Percentiles rank a stretch among this genome's conserved stretches.
Evolutionary conservation across 2,113 vertebrate species (phyloP).

Genomic region (Xiphophorus couchianus): DNA sequence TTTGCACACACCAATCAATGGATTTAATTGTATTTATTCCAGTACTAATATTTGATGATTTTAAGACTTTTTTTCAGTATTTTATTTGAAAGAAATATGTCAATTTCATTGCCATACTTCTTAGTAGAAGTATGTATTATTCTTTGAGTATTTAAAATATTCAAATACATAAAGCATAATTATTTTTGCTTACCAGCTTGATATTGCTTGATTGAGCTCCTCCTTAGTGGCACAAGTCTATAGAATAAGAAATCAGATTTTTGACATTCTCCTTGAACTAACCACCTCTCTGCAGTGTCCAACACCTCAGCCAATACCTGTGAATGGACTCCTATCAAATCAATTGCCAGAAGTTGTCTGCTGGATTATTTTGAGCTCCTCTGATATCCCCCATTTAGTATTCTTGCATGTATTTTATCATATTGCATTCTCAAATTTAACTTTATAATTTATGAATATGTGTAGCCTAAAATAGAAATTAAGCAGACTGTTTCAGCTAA

Average conservation of each 20-base stretch:
- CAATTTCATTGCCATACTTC: not conserved
- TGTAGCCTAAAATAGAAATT: not conserved
- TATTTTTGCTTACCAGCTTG: not conserved
- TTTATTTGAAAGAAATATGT: not conserved
- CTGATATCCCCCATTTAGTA: conserved; percentile 14
- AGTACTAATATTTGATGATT: fast-evolving
- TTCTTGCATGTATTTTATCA: conserved; percentile 2
- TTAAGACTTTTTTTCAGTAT: not conserved
- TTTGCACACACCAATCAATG: not conserved
- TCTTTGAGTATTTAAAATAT: not conserved
- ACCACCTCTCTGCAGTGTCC: conserved; percentile 78
- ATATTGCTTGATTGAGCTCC: not conserved
- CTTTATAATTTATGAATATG: conserved; percentile 6
- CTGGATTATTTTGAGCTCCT: conserved; percentile 43
- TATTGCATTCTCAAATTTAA: not conserved
- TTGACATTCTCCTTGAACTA: conserved; percentile 79
- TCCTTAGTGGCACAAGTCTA: conserved; percentile 15
- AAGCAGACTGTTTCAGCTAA: not conserved
- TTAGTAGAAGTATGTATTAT: too few relatives aligned
- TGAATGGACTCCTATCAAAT: conserved; percentile 68
- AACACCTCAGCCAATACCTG: conserved; percentile 65
- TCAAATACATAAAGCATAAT: not conserved
- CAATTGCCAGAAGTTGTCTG: conserved; percentile 54
- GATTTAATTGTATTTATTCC: not conserved
- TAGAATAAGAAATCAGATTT: conserved; percentile 61